Percentiles rank a stretch among this genome's conserved stretches.
phyloP scores from a whole-genome alignment of 2,113 vertebrate genomes.

The Salminus brasiliensis region DNA sequence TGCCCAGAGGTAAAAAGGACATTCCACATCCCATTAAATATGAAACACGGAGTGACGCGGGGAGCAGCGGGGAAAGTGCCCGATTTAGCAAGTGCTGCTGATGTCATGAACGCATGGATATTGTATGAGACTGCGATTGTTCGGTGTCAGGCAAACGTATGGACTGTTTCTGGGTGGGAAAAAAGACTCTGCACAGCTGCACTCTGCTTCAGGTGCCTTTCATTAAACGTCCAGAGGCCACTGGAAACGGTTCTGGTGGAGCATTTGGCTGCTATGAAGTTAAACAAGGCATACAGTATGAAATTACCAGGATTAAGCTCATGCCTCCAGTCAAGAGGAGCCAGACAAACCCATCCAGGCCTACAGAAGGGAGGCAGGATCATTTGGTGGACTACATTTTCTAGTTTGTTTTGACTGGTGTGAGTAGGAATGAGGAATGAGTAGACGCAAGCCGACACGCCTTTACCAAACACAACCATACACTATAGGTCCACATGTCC shows the following conservation, averaged over 20 bases:
- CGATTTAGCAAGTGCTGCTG: conserved; percentile 67
- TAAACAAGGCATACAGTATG: background rate
- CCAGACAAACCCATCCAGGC: background rate
- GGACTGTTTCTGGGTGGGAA: conserved; percentile 46
- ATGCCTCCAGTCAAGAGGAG: background rate
- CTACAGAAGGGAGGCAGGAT: background rate
- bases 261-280: background rate
- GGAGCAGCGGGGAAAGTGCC: conserved; percentile 52
- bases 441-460: no score
- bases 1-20: conserved; percentile 55
- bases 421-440: no score
- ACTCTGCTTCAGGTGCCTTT: conserved; percentile 52
- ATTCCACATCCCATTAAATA: conserved; percentile 60
- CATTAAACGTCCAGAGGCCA: background rate
- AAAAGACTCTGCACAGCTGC: background rate
- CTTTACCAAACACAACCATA: no score
- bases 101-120: conserved; percentile 70
- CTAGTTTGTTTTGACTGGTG: no score
- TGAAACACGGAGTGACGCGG: conserved; percentile 57
- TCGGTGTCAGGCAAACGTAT: conserved; percentile 69
- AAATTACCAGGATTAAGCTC: background rate
- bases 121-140: conserved; percentile 73
- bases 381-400: background rate
- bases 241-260: background rate
- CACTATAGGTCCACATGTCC: no score